phyloP scores from a whole-genome alignment of 2,888 invertebrate genomes.

The Furcula furcula region DNA sequence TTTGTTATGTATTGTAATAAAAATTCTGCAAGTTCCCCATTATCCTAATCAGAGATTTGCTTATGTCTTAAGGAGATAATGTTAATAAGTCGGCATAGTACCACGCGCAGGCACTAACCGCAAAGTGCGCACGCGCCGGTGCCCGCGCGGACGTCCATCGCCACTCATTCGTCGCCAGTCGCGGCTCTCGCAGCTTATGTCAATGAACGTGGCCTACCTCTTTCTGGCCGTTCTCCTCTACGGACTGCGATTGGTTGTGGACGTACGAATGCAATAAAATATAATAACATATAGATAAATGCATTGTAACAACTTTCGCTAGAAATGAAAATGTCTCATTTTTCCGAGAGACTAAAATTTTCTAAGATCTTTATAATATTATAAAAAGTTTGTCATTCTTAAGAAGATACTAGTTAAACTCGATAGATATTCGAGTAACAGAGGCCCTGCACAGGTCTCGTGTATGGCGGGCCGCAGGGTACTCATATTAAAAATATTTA shows the following conservation, averaged over 20 bases:
- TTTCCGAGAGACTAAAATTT: constrained; percentile 62
- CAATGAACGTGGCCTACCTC: constrained; percentile 77
- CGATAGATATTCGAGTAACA: constrained; percentile 65
- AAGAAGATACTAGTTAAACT: constrained; percentile 63
- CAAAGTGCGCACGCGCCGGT: background rate
- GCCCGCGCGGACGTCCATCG: constrained; percentile 25
- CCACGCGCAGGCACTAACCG: background rate
- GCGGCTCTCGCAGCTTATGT: constrained; percentile 48
- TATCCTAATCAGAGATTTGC: background rate
- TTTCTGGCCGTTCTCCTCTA: constrained; percentile 80
- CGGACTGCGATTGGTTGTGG: constrained; percentile 81
- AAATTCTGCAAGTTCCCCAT: no score
- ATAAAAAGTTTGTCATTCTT: constrained; percentile 70
- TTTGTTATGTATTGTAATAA: no score
- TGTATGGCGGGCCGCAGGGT: constrained; percentile 64
- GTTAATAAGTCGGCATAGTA: constrained; percentile 25
- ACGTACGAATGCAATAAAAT: constrained; percentile 82
- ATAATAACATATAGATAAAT: constrained; percentile 80
- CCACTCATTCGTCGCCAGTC: constrained; percentile 48
- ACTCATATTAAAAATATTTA: constrained; percentile 73
- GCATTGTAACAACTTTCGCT: constrained; percentile 75
- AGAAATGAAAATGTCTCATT: constrained; percentile 64
- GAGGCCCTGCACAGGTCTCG: constrained; percentile 71
- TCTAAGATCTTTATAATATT: constrained; percentile 45
- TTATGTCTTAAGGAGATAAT: constrained; percentile 17